phyloP scores from a whole-genome alignment of 2,797 vertebrate species.

The Pipistrellus pygmaeus region DNA sequence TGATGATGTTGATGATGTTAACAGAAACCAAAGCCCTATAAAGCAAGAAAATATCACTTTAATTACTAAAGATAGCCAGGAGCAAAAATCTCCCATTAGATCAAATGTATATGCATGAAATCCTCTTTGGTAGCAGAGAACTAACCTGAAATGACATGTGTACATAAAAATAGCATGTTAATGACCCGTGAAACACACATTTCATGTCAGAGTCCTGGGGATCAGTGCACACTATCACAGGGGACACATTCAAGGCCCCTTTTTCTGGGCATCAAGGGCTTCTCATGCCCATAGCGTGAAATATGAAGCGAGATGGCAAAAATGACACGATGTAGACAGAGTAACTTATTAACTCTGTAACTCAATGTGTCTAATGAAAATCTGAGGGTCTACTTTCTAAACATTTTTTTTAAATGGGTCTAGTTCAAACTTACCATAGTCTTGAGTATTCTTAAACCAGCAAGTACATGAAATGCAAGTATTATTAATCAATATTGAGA shows the following conservation, averaged over 20 bases:
- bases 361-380: neutral
- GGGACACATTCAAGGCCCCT: neutral
- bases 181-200: slow-evolving; percentile 51
- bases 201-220: neutral
- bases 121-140: neutral
- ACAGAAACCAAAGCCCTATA: slow-evolving; percentile 36
- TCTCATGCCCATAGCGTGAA: neutral
- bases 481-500: neutral
- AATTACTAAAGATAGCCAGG: slow-evolving; percentile 24
- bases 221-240: neutral
- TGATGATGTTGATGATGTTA: neutral
- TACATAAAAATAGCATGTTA: slow-evolving; percentile 62
- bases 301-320: neutral
- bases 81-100: slow-evolving; percentile 5
- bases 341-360: neutral
- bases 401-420: neutral
- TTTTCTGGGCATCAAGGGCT: neutral
- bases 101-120: neutral
- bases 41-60: neutral
- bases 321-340: neutral
- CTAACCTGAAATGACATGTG: slow-evolving; percentile 20
- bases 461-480: neutral
- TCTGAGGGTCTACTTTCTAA: neutral
- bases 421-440: neutral
- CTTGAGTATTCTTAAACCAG: neutral